Conservation (phyloP, 2,888 invertebrate genomes). For the Tortricodes alternella region DNA sequence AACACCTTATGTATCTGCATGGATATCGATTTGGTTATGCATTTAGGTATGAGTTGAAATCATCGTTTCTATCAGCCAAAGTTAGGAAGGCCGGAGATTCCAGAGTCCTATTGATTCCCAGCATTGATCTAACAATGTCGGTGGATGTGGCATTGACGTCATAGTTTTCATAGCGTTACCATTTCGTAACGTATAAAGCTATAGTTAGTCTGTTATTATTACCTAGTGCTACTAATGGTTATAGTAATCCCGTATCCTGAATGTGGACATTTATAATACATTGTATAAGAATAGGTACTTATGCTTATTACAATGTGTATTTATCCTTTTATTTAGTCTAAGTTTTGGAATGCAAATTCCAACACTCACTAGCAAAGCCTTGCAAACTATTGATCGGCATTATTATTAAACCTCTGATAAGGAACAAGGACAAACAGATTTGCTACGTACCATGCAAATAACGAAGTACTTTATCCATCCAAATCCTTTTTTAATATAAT, state of each 20-base stretch:
- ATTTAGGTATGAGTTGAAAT: constrained; percentile 25
- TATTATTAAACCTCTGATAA: no score
- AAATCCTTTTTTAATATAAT: no score
- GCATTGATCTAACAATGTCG: constrained; percentile 24
- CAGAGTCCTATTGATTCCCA: constrained; percentile 6
- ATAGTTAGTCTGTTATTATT: constrained; percentile 38
- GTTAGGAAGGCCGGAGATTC: not conserved
- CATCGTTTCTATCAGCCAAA: not conserved
- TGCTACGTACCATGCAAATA: no score
- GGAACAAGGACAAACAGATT: no score
- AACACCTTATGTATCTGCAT: constrained; percentile 42
- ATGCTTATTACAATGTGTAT: no score
- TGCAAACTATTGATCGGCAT: no score
- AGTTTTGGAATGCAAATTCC: no score
- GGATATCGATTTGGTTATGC: constrained; percentile 37
- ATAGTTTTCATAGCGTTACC: constrained; percentile 38
- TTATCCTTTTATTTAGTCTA: no score
- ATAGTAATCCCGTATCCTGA: constrained; percentile 11
- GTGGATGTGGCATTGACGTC: constrained; percentile 46
- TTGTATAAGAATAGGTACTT: no score
- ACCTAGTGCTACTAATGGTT: constrained; percentile 4
- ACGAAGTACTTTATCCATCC: no score
- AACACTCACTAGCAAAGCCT: no score
- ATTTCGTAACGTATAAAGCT: constrained; percentile 41
- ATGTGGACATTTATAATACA: no score